phyloP scores from a whole-genome alignment of 2,797 vertebrate genomes.

The Trachops cirrhosus region DNA sequence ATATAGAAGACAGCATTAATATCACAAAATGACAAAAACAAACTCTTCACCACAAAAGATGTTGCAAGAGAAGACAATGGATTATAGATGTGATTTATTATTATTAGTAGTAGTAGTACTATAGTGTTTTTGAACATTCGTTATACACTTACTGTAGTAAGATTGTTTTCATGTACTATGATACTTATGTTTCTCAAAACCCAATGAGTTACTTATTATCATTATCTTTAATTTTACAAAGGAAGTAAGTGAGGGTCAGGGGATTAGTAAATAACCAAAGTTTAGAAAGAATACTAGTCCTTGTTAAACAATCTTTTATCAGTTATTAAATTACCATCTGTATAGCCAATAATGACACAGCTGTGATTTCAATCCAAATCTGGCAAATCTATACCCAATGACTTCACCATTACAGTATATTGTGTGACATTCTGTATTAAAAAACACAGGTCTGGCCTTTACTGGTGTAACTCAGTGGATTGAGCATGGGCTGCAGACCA shows the following conservation, averaged over 20 bases:
- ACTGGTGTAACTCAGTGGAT: too few relatives aligned
- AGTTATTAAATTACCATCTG: not conserved
- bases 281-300: not conserved
- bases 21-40: not conserved
- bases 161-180: not conserved
- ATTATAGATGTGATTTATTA: not conserved
- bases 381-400: not conserved
- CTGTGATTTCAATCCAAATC: not conserved
- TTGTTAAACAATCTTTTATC: not conserved
- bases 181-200: not conserved
- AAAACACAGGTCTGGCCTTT: not conserved
- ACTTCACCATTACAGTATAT: not conserved
- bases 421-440: not conserved
- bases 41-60: not conserved
- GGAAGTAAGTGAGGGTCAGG: not conserved
- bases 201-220: not conserved
- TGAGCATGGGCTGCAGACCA: too few relatives aligned
- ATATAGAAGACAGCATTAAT: not conserved
- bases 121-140: not conserved
- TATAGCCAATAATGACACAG: not conserved
- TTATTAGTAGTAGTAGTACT: not conserved
- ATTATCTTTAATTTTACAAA: conserved; percentile 5
- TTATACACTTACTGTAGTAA: not conserved
- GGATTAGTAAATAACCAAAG: not conserved
- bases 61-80: not conserved